phyloP scores from a whole-genome alignment of 2,888 invertebrate genomes.

The Drosophila melanosoma region DNA sequence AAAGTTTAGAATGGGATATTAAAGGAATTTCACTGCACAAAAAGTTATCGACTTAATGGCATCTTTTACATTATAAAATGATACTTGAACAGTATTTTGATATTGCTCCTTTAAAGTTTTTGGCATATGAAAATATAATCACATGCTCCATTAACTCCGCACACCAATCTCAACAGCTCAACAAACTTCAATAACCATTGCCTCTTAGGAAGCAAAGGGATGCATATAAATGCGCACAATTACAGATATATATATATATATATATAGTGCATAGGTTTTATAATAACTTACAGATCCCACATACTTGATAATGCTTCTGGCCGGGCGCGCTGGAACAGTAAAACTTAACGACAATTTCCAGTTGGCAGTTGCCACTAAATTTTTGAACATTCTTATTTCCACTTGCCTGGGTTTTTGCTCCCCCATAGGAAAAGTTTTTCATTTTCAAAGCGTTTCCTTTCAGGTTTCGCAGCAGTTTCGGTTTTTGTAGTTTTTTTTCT shows the following conservation, averaged over 20 bases:
- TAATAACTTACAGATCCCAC: conserved; percentile 35
- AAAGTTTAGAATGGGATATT: neutral
- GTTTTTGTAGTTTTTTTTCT: conserved; percentile 25
- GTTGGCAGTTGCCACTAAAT: conserved; percentile 51
- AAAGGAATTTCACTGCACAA: neutral
- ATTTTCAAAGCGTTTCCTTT: conserved; percentile 45
- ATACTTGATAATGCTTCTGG: conserved; percentile 40
- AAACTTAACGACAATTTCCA: conserved; percentile 59
- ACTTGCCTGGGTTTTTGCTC: conserved; percentile 34
- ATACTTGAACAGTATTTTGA: neutral
- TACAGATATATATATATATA: neutral
- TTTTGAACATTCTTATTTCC: conserved; percentile 60
- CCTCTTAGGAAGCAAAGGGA: neutral
- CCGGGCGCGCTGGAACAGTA: conserved; percentile 22
- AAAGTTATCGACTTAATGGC: neutral
- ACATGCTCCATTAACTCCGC: neutral
- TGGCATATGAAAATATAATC: neutral
- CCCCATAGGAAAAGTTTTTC: conserved; percentile 38
- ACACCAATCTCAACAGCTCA: neutral
- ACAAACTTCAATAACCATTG: conserved; percentile 24
- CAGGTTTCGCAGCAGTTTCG: conserved; percentile 9
- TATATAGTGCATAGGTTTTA: neutral
- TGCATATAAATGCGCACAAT: neutral
- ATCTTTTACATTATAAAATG: neutral
- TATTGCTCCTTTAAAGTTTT: neutral